Conservation (phyloP, 2,888 invertebrate genomes). For the Periphyllus acericola region DNA sequence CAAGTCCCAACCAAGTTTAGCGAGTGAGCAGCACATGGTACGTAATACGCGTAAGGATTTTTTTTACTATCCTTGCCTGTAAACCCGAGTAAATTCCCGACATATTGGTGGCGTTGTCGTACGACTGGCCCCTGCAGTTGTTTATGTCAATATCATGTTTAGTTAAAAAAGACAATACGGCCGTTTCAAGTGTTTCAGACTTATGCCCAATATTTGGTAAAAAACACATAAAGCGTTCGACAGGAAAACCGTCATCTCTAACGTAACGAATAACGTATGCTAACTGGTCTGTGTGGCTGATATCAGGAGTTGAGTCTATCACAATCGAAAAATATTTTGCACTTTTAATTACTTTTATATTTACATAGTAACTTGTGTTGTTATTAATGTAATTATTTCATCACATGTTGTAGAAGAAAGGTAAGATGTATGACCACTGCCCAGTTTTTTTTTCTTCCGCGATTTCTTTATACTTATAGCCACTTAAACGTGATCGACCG, state of each 20-base stretch:
- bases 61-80: no score
- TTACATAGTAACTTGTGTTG: conserved; percentile 14
- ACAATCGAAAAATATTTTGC: conserved; percentile 16
- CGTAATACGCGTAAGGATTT: no score
- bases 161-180: neutral
- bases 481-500: no score
- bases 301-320: neutral
- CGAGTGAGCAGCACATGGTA: no score
- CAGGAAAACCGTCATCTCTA: neutral
- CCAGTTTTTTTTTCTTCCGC: no score
- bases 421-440: conserved; percentile 65
- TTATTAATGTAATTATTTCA: conserved; percentile 53
- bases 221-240: conserved; percentile 8
- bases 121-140: conserved; percentile 30
- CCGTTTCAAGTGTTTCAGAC: neutral
- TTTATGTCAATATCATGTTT: conserved; percentile 25
- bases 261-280: neutral
- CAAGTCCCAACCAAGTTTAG: no score
- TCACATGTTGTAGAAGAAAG: conserved; percentile 49
- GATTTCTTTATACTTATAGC: no score
- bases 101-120: no score
- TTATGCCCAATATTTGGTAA: conserved; percentile 4
- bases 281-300: neutral
- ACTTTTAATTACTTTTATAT: conserved; percentile 9
- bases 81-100: no score